These are phyloP conservation scores for Tetramorium simillimum DNA, from an alignment of 1,140 invertebrate species.

Conservation along the genomic window DNA sequence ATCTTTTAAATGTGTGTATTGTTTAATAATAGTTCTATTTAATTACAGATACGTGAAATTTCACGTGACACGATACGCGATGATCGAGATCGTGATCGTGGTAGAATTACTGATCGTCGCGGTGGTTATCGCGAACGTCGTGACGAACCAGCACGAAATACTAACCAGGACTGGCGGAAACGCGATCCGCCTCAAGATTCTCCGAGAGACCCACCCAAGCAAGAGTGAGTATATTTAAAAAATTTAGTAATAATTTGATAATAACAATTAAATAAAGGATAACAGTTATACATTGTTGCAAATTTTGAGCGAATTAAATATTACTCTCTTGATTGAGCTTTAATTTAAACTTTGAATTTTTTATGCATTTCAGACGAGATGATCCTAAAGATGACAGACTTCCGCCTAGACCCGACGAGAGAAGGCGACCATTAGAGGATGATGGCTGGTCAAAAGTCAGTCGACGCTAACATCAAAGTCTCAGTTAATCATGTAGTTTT, in stretches of 20 bases:
- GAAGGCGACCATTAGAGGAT: constrained; percentile 75
- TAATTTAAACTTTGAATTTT: constrained; percentile 27
- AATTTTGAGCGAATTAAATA: neutral
- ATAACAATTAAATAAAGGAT: neutral
- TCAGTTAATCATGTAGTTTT: constrained; percentile 47
- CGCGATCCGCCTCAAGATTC: constrained; percentile 51
- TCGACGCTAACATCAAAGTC: constrained; percentile 69
- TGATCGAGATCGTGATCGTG: constrained; percentile 52
- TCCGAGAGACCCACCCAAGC: constrained; percentile 57
- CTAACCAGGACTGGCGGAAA: constrained; percentile 68
- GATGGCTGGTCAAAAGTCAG: constrained; percentile 81
- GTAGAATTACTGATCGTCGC: constrained; percentile 66
- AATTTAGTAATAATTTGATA: neutral
- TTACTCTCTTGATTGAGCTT: neutral
- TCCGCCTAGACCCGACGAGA: constrained; percentile 72
- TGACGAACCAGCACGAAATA: constrained; percentile 49
- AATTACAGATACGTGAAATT: constrained; percentile 62
- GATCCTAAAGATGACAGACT: constrained; percentile 74
- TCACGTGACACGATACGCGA: constrained; percentile 50
- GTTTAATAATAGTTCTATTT: neutral
- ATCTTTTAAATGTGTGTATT: neutral
- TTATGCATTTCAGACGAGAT: constrained; percentile 61
- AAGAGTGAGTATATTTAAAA: constrained; percentile 36
- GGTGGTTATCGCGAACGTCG: constrained; percentile 45
- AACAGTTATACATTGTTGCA: constrained; percentile 1